phyloP scores from a whole-genome alignment of 1,140 invertebrate genomes.

The Proales similis region DNA sequence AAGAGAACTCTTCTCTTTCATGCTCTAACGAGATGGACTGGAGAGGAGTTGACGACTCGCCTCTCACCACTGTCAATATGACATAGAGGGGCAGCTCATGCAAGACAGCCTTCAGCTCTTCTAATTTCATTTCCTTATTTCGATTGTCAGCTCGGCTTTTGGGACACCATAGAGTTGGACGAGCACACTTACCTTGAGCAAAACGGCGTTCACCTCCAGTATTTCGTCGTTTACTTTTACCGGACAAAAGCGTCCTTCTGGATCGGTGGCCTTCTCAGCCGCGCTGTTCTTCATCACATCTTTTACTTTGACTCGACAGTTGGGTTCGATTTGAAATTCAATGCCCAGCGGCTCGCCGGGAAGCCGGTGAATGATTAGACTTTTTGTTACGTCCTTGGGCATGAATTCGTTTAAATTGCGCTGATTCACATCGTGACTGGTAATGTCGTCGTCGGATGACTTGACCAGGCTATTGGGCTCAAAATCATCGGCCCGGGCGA shows the following conservation, averaged over 20 bases:
- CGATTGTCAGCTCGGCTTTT: too few relatives aligned
- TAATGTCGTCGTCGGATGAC: conserved; percentile 29
- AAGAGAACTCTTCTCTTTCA: too few relatives aligned
- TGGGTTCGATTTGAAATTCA: conserved; percentile 19
- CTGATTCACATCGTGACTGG: conserved; percentile 10
- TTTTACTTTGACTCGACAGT: not conserved
- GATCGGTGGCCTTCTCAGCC: conserved; percentile 16
- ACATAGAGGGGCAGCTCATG: too few relatives aligned
- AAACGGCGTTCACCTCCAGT: conserved; percentile 28
- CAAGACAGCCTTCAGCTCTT: too few relatives aligned
- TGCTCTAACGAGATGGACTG: too few relatives aligned
- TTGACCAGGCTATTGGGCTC: conserved; percentile 10
- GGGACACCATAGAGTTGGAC: too few relatives aligned
- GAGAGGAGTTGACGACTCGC: too few relatives aligned
- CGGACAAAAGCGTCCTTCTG: not conserved
- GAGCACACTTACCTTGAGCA: conserved; percentile 12
- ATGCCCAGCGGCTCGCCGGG: conserved; percentile 16
- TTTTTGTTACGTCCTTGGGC: not conserved
- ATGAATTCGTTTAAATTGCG: not conserved
- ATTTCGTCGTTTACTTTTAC: conserved; percentile 29
- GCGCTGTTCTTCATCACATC: conserved; percentile 28
- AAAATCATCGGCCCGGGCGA: conserved; percentile 31
- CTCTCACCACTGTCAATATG: too few relatives aligned
- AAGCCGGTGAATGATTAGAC: conserved; percentile 23
- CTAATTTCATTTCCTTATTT: too few relatives aligned